Base-by-base conservation (phyloP, 1,140 invertebrate species). In the Drosophila ananassae region DNA sequence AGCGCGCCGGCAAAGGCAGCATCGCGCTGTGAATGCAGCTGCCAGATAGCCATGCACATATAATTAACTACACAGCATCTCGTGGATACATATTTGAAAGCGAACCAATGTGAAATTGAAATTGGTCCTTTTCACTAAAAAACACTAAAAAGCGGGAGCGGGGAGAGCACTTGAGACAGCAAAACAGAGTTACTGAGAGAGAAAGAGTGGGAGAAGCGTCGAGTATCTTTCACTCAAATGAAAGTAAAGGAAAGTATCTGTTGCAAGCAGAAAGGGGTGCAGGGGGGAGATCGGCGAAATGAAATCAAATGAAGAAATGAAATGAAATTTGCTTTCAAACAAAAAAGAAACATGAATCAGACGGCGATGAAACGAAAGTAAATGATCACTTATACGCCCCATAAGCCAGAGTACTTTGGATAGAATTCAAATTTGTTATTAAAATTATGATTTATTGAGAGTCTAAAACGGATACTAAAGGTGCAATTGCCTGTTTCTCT, bases 251-350 rank as follows among this genome's bases (percentile, higher is more conserved):
- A 89, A 89, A 89, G 83, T 89, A 89, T 57, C 66, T 50, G 32
- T 44, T 5, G 44, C 21, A 21, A 44, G 21, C 55, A 53, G 67
- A 17, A 17, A 57, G 55, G 41, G 67, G 61, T 63, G 52, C 0
- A 2, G 37, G 59, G 24, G 21, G 55, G 54, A 2, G 68, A 50
- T 39, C 51, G 56, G 60, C 73, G 46, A 83, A 83, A 87, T 69
- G 72, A 87, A 87, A 87, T 89, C 83, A 89, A 87, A 89, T 89
- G 84, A 89, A 89, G 79, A 89, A 89, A 89, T 89, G 63, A 87
- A 87, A 87, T 87, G 83, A 89, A 89, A 89, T 89, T 83, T 77
- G 83, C 83, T 89, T 89, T 89, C 84, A 79, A 89, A 79, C 66
- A 78, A 69, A 55, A 67, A 69, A 48, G 39, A 66, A 54, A 54